A percentile compares a stretch with the other conserved stretches of the same genome.
phyloP scores from a whole-genome alignment of 2,113 vertebrate genomes.

The Percopsis transmontana region DNA sequence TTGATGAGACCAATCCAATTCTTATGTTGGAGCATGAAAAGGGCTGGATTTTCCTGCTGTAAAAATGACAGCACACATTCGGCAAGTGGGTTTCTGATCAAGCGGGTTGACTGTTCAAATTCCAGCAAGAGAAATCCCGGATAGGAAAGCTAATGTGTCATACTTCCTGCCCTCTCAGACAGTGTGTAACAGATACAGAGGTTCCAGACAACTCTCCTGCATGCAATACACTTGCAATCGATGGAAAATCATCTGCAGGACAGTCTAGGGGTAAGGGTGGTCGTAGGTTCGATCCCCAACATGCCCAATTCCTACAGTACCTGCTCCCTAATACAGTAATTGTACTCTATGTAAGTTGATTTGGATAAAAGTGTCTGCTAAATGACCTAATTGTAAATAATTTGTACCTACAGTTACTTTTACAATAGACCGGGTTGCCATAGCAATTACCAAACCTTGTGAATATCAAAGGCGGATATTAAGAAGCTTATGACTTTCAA shows the following conservation, averaged over 20 bases:
- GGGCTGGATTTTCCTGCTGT: too few species aligned
- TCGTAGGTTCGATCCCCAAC: too few species aligned
- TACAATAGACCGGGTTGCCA: constrained; percentile 30
- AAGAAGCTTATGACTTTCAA: constrained; percentile 60
- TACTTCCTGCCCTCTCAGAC: background rate
- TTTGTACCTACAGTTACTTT: constrained; percentile 5
- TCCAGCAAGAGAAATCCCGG: background rate
- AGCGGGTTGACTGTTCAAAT: background rate
- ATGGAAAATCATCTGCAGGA: too few species aligned
- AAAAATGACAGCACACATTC: constrained; percentile 1
- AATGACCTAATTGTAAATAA: too few species aligned
- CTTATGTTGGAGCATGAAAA: constrained; percentile 21
- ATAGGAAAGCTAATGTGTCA: background rate
- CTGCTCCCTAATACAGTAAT: too few species aligned
- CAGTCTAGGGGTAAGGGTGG: too few species aligned
- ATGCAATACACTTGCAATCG: too few species aligned
- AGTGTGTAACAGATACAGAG: background rate
- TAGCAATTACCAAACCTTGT: constrained; percentile 56
- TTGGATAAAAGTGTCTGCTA: too few species aligned
- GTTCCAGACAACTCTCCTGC: background rate
- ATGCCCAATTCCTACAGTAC: too few species aligned
- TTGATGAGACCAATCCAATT: constrained; percentile 1
- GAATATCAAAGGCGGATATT: constrained; percentile 59
- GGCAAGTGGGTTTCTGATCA: background rate
- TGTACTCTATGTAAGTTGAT: too few species aligned